Evolutionary conservation across 2,797 vertebrate species (phyloP).

Genomic region (Hippoglossus hippoglossus): DNA sequence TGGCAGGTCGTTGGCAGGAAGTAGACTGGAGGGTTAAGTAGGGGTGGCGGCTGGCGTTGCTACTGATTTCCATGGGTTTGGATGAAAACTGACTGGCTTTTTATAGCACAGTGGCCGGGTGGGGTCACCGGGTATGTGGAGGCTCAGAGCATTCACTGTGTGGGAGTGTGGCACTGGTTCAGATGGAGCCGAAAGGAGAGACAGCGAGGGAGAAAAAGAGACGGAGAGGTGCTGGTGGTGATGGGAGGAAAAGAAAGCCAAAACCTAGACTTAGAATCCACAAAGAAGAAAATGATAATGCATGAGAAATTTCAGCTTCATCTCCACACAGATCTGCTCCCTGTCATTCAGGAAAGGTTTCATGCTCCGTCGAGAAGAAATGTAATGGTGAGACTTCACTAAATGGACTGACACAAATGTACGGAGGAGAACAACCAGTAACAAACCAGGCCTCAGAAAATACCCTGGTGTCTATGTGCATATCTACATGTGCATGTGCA

Average conservation of each 20-base stretch:
- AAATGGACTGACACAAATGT: slow-evolving; percentile 42
- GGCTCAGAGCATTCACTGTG: slow-evolving; percentile 71
- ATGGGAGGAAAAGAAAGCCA: slow-evolving; percentile 32
- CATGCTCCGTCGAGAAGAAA: slow-evolving; percentile 16
- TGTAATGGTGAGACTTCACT: slow-evolving; percentile 28
- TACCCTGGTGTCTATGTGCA: slow-evolving; percentile 32
- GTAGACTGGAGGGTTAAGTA: slow-evolving; percentile 65
- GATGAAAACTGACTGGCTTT: slow-evolving; percentile 75
- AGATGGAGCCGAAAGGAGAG: slow-evolving; percentile 50
- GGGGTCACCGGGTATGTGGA: slow-evolving; percentile 79
- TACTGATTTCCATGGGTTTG: slow-evolving; percentile 77
- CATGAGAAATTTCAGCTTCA: slow-evolving; percentile 10
- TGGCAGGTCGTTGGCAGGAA: slow-evolving; percentile 65
- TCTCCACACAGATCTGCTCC: slow-evolving; percentile 20
- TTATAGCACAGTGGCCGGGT: slow-evolving; percentile 76
- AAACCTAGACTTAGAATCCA: slow-evolving; percentile 15
- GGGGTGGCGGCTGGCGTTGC: slow-evolving; percentile 71
- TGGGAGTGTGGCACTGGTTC: slow-evolving; percentile 66
- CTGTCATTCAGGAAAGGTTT: slow-evolving; percentile 44
- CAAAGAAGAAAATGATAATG: slow-evolving; percentile 33
- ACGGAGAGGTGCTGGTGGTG: slow-evolving; percentile 29
- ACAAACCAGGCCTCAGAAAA: slow-evolving; percentile 58
- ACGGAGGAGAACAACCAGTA: slow-evolving; percentile 42
- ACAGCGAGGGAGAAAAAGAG: slow-evolving; percentile 35
- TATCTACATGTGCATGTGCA: slow-evolving; percentile 8